Percentiles rank a stretch among this genome's conserved stretches.
Evolutionary conservation across 2,888 invertebrate species (phyloP).

Genomic region (Drosophila leonis): DNA sequence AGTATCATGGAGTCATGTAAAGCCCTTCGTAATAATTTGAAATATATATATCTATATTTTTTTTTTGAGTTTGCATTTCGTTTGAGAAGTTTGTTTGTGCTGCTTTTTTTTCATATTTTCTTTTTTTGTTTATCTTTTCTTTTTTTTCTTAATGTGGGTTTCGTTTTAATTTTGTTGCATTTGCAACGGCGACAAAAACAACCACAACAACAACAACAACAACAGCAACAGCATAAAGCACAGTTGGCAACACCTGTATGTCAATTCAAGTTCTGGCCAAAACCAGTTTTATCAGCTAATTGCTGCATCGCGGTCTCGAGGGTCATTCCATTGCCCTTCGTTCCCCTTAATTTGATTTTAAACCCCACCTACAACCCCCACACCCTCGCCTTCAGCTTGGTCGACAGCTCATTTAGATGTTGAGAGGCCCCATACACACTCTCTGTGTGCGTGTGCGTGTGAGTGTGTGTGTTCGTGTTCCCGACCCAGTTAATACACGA

Average conservation of each 20-base stretch:
- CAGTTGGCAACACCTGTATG: slow-evolving; percentile 13
- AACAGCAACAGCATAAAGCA: neutral
- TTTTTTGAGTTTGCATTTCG: neutral
- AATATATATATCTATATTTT: neutral
- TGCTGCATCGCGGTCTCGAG: slow-evolving; percentile 8
- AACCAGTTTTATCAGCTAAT: slow-evolving; percentile 44
- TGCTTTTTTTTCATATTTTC: neutral
- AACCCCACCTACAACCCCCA: neutral
- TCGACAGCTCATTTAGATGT: slow-evolving; percentile 12
- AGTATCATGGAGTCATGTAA: neutral
- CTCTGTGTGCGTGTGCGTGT: neutral
- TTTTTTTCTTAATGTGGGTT: neutral
- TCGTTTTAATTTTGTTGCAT: neutral
- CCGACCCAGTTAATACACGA: slow-evolving; percentile 9
- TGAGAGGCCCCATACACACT: neutral
- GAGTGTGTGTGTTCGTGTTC: neutral
- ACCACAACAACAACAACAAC: neutral
- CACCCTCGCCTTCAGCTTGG: neutral
- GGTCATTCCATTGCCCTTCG: slow-evolving; percentile 14
- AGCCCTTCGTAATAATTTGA: neutral
- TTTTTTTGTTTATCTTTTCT: neutral
- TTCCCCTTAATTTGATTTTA: slow-evolving; percentile 7
- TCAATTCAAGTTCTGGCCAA: slow-evolving; percentile 21
- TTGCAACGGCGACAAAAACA: neutral
- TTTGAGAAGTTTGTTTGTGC: neutral